A percentile compares a stretch with the other conserved stretches of the same genome.
phyloP scores from a whole-genome alignment of 2,888 invertebrate species.

The Clusia tigrina region DNA sequence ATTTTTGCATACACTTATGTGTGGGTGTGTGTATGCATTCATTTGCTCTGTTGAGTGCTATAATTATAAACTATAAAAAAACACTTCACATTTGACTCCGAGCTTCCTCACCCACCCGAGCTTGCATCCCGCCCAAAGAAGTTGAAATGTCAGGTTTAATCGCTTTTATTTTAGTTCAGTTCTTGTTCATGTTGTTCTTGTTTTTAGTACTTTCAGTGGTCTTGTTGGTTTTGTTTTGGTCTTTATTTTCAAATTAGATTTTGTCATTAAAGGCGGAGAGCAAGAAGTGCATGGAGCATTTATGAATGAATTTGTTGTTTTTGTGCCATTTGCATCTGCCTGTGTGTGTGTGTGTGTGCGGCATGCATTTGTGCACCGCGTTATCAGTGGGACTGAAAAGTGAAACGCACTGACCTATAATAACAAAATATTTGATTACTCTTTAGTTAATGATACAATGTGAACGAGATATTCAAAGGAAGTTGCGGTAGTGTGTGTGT shows the following conservation, averaged over 20 bases:
- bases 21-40: not conserved
- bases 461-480: too few relatives aligned
- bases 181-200: not conserved
- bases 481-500: too few relatives aligned
- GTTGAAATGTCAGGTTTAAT: constrained; percentile 29
- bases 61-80: not conserved
- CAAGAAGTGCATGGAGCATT: constrained; percentile 8
- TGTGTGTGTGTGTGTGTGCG: not conserved
- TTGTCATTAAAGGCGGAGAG: not conserved
- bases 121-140: too few relatives aligned
- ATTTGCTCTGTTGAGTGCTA: not conserved
- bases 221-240: not conserved
- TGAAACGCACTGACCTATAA: constrained; percentile 38
- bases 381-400: constrained; percentile 28
- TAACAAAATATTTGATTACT: too few relatives aligned
- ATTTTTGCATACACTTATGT: too few relatives aligned
- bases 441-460: too few relatives aligned
- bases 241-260: not conserved
- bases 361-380: not conserved
- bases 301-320: constrained; percentile 29
- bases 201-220: constrained; percentile 1
- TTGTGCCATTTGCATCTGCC: constrained; percentile 3
- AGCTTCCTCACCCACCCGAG: not conserved
- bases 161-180: constrained; percentile 7
- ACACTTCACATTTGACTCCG: not conserved